These are phyloP conservation scores for Lucinisca nassula DNA, from an alignment of 2,888 invertebrate genomes.

Conservation along the genomic window DNA sequence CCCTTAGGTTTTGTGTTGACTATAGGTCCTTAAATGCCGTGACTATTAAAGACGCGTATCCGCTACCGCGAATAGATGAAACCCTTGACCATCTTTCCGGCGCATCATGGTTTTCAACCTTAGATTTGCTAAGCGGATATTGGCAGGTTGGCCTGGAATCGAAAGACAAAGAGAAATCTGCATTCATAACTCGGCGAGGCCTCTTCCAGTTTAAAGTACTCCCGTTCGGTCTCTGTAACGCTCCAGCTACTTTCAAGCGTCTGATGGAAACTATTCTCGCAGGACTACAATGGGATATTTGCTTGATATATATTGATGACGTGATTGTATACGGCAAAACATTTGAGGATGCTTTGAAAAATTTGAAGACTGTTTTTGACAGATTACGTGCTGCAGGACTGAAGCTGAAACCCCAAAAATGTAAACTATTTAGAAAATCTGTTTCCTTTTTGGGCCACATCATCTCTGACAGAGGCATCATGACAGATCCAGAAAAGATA, in stretches of 20 bases:
- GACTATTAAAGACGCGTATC: slow-evolving; percentile 30
- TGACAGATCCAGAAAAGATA: slow-evolving; percentile 5
- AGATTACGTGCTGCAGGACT: background rate
- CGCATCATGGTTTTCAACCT: background rate
- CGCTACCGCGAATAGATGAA: slow-evolving; percentile 32
- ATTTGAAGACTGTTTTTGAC: slow-evolving; percentile 15
- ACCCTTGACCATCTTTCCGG: slow-evolving; percentile 5
- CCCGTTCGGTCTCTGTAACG: no score
- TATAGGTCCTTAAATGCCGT: slow-evolving; percentile 37
- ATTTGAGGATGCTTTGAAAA: slow-evolving; percentile 22
- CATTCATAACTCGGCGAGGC: background rate
- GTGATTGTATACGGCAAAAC: slow-evolving; percentile 39
- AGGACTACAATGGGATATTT: slow-evolving; percentile 48
- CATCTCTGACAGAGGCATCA: background rate
- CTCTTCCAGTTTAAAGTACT: background rate
- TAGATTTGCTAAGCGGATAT: no score
- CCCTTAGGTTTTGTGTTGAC: slow-evolving; percentile 12
- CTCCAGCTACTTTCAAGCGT: slow-evolving; percentile 52
- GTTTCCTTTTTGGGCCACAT: background rate
- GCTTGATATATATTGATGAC: slow-evolving; percentile 49
- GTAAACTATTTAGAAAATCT: background rate
- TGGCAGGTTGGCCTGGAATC: no score
- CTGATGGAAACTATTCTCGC: slow-evolving; percentile 45
- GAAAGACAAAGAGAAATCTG: background rate
- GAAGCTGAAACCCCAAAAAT: background rate